Evolutionary conservation across 2,113 vertebrate species (phyloP).

Genomic region (Corythornis cristatus): DNA sequence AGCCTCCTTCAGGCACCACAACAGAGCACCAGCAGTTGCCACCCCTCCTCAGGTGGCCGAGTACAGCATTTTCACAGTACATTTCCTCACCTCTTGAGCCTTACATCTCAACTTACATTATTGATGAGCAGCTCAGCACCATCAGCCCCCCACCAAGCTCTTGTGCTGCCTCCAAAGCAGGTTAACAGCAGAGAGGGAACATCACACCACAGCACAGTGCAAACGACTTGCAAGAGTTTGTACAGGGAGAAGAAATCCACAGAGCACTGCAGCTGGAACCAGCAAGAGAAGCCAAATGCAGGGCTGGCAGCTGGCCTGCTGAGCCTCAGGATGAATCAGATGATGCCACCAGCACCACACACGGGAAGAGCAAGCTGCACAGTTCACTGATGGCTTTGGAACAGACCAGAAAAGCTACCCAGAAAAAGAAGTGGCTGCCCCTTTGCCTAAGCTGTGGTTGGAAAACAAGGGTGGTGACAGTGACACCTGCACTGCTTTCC

Average conservation of each 20-base stretch:
- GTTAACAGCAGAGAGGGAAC: conserved; percentile 55
- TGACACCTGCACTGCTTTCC: background rate
- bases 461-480: background rate
- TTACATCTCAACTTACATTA: conserved; percentile 2
- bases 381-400: background rate
- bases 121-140: conserved; percentile 44
- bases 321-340: background rate
- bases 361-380: background rate
- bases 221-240: background rate
- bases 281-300: background rate
- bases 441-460: background rate
- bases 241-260: background rate
- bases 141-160: background rate
- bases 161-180: conserved; percentile 56
- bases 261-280: background rate
- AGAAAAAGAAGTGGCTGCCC: background rate
- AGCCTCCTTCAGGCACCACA: conserved; percentile 62
- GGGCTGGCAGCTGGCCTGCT: background rate
- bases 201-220: conserved; percentile 37
- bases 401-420: background rate
- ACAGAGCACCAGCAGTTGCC: conserved; percentile 63
- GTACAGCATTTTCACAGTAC: conserved; percentile 53
- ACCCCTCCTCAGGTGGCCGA: conserved; percentile 15
- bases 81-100: conserved; percentile 28
- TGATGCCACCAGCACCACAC: background rate